These are phyloP conservation scores for Cinclus cinclus DNA, from an alignment of 2,113 vertebrate genomes.

Conservation along the genomic window DNA sequence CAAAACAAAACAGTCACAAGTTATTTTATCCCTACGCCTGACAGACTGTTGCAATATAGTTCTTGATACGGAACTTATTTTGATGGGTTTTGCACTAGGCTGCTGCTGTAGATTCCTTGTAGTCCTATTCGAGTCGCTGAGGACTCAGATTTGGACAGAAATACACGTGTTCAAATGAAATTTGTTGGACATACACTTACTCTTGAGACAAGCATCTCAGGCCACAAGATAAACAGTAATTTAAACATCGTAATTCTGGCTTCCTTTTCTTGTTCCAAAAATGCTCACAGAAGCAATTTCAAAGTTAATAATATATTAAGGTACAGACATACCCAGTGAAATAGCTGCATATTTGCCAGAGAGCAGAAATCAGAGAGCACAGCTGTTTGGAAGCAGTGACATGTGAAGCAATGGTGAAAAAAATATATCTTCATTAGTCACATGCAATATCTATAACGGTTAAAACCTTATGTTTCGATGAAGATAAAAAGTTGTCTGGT, in stretches of 20 bases:
- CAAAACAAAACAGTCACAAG: accelerated
- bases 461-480: neutral
- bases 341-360: neutral
- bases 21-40: neutral
- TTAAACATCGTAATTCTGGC: neutral
- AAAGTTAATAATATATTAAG: neutral
- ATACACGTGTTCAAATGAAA: neutral
- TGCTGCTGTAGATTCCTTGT: neutral
- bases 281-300: neutral
- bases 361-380: neutral
- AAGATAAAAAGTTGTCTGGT: neutral
- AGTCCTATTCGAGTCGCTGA: neutral
- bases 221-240: neutral
- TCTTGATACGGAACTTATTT: neutral
- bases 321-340: neutral
- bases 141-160: neutral
- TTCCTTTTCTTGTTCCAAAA: neutral
- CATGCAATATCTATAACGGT: neutral
- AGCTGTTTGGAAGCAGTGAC: neutral
- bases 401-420: neutral
- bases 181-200: neutral
- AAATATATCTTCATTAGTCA: neutral
- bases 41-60: neutral
- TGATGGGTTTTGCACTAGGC: neutral
- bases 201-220: neutral